Evolutionary conservation across 2,113 vertebrate genomes (phyloP), one percentile per base, ranked within the genome.

Genomic region (Oncorhynchus tshawytscha): DNA sequence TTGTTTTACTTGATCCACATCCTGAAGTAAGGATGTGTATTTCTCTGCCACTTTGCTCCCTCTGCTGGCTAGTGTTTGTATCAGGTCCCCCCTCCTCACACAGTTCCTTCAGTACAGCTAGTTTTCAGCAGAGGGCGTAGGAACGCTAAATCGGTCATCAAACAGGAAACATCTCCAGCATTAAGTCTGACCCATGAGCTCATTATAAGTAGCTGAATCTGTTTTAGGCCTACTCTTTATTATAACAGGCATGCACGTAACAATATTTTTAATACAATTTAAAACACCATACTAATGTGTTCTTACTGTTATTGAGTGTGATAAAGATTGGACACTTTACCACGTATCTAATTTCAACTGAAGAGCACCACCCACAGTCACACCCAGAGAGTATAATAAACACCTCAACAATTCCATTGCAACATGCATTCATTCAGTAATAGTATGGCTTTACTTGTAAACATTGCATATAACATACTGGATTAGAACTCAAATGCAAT

Each of bases 111-210:
- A 54, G 27, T 65, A 11, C 57, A 3, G 8, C 70, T n/a, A 29
- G 49, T 59, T 29, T 67, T 75, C 87, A 86, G 67, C 75, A 89
- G 86, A 82, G 82, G 84, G 85, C 75, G 81, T 76, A 71, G 60
- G 12, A 78, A 18, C 67, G 5, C 34, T 84, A 27, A 18, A 60
- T 70, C 51, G 22, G 24, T 48, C 75, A 73, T 77, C 78, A 86
- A 89, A 89, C 89, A 86, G 88, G 87, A 90, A 88, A 83, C 83
- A 31, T 62, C 22, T 20, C 27, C n/a, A 72, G 75, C 65, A 22
- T 72, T 18, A 73, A 73, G 71, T 70, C 11, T 80, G 49, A 73
- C 74, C 70, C 76, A 22, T 64, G 20, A 18, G 24, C 18, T n/a
- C 18, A 64, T 39, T 70, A 7, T 25, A 25, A 15, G 64, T 5